These are phyloP conservation scores for Zoanthus sansibaricus DNA, from an alignment of 92 coral and sea anemone genomes.

Conservation along the genomic window DNA sequence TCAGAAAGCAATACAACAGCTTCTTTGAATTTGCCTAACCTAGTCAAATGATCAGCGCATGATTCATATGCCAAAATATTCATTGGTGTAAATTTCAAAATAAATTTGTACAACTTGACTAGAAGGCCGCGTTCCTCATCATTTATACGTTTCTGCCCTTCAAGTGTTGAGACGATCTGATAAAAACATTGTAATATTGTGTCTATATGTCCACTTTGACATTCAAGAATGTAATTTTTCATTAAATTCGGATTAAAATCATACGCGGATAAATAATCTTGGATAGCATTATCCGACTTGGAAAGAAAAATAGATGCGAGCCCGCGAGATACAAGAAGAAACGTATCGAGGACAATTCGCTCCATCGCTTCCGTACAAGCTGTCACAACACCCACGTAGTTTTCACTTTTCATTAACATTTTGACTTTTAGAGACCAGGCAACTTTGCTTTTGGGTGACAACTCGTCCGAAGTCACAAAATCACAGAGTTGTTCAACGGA, in stretches of 20 bases:
- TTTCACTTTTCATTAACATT: constrained; percentile 61
- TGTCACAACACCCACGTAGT: constrained; percentile 55
- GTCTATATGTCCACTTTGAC: constrained; percentile 48
- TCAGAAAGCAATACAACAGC: constrained; percentile 74
- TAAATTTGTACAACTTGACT: constrained; percentile 66
- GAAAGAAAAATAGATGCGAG: constrained; percentile 55
- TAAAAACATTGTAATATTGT: constrained; percentile 65
- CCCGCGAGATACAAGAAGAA: constrained; percentile 71
- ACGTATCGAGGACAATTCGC: constrained; percentile 43
- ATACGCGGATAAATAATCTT: constrained; percentile 65
- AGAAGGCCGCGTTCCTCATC: constrained; percentile 38
- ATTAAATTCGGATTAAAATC: constrained; percentile 58
- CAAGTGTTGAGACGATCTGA: constrained; percentile 54
- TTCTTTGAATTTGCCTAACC: constrained; percentile 66
- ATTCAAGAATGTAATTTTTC: constrained; percentile 59
- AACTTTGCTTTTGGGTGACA: constrained; percentile 76
- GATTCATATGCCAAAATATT: constrained; percentile 55
- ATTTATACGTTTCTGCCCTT: constrained; percentile 19
- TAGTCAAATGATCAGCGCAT: constrained; percentile 72
- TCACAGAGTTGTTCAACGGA: constrained; percentile 81
- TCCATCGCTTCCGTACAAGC: constrained; percentile 71
- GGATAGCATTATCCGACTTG: constrained; percentile 61
- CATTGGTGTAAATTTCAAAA: constrained; percentile 63
- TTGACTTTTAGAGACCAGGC: constrained; percentile 80
- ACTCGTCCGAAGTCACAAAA: constrained; percentile 67